A percentile compares a stretch with the other conserved stretches of the same genome.
Evolutionary conservation across 2,113 vertebrate genomes (phyloP).

Genomic region (Zosterops pallidus): DNA sequence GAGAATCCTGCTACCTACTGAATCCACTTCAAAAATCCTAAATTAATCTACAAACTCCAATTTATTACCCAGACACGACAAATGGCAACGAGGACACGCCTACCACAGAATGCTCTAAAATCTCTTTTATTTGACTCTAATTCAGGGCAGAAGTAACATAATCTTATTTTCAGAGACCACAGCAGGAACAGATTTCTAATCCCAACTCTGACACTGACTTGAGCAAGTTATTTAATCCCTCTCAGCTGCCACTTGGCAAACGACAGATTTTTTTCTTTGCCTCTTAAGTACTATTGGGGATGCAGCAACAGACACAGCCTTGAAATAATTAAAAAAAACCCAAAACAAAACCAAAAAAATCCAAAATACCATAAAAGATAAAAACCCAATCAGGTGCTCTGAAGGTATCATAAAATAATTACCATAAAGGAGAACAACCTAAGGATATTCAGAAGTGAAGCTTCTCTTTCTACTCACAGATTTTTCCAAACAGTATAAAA

Average conservation of each 20-base stretch:
- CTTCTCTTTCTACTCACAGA: not conserved
- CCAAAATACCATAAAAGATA: not conserved
- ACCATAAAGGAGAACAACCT: not conserved
- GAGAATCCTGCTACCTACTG: not conserved
- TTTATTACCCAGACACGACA: not conserved
- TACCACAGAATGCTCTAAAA: not conserved
- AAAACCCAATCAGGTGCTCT: not conserved
- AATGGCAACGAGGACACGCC: not conserved
- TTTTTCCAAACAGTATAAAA: not conserved
- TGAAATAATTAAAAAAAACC: not conserved
- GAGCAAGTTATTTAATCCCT: not conserved
- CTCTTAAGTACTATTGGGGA: not conserved
- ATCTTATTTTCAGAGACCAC: not conserved
- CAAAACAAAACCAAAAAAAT: too few relatives aligned
- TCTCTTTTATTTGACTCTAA: not conserved
- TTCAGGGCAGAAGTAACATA: not conserved
- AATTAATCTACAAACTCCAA: not conserved
- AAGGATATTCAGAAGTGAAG: not conserved
- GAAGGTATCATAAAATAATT: not conserved
- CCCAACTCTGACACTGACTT: not conserved
- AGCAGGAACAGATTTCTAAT: not conserved
- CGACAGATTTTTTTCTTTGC: not conserved
- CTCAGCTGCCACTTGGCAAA: not conserved
- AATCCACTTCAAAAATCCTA: not conserved
- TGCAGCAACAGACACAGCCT: not conserved